Evolutionary conservation across 2,113 vertebrate genomes (phyloP).

Genomic region (Psilopogon haemacephalus): DNA sequence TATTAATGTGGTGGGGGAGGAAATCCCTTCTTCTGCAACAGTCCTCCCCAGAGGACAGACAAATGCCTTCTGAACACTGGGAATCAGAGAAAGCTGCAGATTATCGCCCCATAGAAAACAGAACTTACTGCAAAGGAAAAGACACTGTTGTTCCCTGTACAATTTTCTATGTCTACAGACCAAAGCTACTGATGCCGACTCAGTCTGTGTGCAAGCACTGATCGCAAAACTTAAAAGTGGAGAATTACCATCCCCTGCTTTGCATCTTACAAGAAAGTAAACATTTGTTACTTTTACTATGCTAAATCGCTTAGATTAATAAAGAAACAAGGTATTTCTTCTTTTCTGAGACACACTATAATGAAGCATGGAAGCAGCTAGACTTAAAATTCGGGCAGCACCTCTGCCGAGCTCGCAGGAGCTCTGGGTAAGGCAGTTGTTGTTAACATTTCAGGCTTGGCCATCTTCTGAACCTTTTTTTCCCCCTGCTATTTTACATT

Average conservation of each 20-base stretch:
- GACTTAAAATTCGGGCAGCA: slow-evolving; percentile 34
- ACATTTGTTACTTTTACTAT: not conserved
- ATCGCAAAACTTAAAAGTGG: fast-evolving
- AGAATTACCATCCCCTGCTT: not conserved
- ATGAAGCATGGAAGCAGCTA: not conserved
- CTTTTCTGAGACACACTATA: not conserved
- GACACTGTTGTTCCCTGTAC: not conserved
- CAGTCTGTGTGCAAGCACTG: not conserved
- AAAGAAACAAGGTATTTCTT: not conserved
- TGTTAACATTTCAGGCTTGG: slow-evolving; percentile 35
- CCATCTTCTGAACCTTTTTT: slow-evolving; percentile 16
- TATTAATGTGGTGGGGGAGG: not conserved
- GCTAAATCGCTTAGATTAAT: not conserved
- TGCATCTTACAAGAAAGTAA: not conserved
- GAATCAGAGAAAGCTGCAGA: not conserved
- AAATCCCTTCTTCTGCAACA: not conserved
- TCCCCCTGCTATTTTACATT: slow-evolving; percentile 44
- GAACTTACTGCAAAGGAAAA: not conserved
- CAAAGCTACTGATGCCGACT: not conserved
- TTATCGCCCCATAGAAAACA: not conserved
- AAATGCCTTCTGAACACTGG: not conserved
- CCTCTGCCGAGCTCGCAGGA: not conserved
- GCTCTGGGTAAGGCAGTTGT: slow-evolving; percentile 34
- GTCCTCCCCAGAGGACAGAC: not conserved
- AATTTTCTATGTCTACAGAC: not conserved